phyloP scores from a whole-genome alignment of 2,888 invertebrate genomes.

The Parnassius mnemosyne region DNA sequence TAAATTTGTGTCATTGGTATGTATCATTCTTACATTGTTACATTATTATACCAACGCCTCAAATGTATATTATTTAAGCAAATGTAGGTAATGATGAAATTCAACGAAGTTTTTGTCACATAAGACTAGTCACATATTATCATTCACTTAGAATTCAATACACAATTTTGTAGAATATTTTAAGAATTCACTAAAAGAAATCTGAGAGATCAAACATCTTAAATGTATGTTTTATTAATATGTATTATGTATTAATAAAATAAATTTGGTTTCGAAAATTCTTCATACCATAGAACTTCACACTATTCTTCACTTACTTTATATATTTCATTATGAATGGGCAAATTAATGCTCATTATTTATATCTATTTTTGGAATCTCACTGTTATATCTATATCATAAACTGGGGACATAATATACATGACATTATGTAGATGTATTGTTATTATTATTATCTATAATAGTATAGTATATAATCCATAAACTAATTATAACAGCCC shows the following conservation, averaged over 20 bases:
- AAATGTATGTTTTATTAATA: not conserved
- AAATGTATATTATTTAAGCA: not conserved
- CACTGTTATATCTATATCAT: conserved; percentile 9
- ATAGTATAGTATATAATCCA: conserved; percentile 12
- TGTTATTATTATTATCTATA: conserved; percentile 6
- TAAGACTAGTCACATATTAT: conserved; percentile 23
- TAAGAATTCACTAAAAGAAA: conserved; percentile 1
- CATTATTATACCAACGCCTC: not conserved
- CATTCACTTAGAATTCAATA: conserved; percentile 18
- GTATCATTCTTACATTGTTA: conserved; percentile 3
- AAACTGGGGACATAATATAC: conserved; percentile 13
- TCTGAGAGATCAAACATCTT: not conserved
- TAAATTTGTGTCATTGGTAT: conserved; percentile 51
- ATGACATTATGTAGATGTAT: conserved; percentile 16
- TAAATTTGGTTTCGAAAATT: conserved; percentile 5
- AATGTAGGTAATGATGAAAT: conserved; percentile 13
- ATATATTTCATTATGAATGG: conserved; percentile 1
- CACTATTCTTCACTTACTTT: conserved; percentile 5
- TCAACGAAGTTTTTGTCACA: conserved; percentile 21
- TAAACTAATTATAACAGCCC: conserved; percentile 4
- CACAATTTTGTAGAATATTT: conserved; percentile 6
- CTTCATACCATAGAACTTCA: conserved; percentile 6
- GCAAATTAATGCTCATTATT: conserved; percentile 3
- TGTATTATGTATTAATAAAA: conserved; percentile 2
- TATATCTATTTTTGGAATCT: conserved; percentile 17